Evolutionary conservation across 2,113 vertebrate species (phyloP).

Genomic region (Megaleporinus macrocephalus): DNA sequence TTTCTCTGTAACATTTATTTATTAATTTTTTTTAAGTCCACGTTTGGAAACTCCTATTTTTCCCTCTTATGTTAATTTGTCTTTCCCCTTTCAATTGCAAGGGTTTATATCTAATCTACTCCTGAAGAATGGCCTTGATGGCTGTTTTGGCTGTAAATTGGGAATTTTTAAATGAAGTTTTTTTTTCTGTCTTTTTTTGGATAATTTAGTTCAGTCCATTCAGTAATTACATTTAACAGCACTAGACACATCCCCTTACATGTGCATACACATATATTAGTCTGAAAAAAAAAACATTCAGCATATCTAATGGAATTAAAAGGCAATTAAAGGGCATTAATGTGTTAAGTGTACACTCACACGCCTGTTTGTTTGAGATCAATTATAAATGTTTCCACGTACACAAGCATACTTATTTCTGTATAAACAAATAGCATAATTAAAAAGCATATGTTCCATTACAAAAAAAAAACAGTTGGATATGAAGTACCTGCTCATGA

Average conservation of each 20-base stretch:
- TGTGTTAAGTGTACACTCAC: not conserved
- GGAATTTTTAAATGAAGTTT: not conserved
- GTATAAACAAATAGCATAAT: not conserved
- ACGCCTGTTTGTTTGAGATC: too few relatives aligned
- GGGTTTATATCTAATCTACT: too few relatives aligned
- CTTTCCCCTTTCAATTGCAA: too few relatives aligned
- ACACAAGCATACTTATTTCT: not conserved
- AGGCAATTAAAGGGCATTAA: not conserved
- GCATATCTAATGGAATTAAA: not conserved
- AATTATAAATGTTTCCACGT: not conserved
- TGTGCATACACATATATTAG: too few relatives aligned
- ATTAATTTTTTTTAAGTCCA: too few relatives aligned
- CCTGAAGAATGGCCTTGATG: too few relatives aligned
- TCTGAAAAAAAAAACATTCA: too few relatives aligned
- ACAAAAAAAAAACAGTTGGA: not conserved
- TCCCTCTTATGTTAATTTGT: too few relatives aligned
- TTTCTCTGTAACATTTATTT: too few relatives aligned
- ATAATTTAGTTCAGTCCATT: not conserved
- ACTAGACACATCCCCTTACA: too few relatives aligned
- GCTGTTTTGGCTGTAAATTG: too few relatives aligned
- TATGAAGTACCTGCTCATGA: not conserved
- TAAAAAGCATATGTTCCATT: not conserved
- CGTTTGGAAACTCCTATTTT: too few relatives aligned
- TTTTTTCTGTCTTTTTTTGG: not conserved
- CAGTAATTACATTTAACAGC: not conserved